These are phyloP conservation scores for Trichopoda pennipes DNA, from an alignment of 2,888 invertebrate species.

Conservation along the genomic window DNA sequence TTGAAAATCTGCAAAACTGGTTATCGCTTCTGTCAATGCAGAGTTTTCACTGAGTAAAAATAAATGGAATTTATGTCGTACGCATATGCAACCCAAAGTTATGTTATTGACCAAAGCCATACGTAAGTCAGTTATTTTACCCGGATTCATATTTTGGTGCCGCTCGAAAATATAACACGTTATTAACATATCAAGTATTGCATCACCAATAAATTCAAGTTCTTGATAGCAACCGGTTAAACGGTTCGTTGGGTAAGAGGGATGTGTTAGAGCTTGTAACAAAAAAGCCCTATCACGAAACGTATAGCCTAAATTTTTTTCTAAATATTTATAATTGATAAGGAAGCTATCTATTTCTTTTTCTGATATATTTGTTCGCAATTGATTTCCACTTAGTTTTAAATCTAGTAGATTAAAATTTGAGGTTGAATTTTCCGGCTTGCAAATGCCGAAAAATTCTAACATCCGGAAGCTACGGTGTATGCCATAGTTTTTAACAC, in stretches of 20 bases:
- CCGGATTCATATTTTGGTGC: conserved; percentile 86
- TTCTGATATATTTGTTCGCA: conserved; percentile 77
- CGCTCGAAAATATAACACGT: conserved; percentile 93
- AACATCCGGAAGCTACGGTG: conserved; percentile 82
- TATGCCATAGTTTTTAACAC: conserved; percentile 83
- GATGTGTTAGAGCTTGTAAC: conserved; percentile 95
- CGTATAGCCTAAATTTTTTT: conserved; percentile 86
- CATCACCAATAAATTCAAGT: conserved; percentile 96
- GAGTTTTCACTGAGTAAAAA: conserved; percentile 83
- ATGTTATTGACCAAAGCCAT: conserved; percentile 98
- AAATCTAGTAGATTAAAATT: conserved; percentile 76
- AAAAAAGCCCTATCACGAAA: conserved; percentile 92
- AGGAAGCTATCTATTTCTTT: conserved; percentile 82
- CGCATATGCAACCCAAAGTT: conserved; percentile 94
- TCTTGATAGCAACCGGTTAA: conserved; percentile 94
- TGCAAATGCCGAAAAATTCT: conserved; percentile 85
- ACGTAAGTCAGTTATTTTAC: conserved; percentile 94
- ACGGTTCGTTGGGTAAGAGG: conserved; percentile 91
- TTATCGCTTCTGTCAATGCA: conserved; percentile 81
- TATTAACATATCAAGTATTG: conserved; percentile 93
- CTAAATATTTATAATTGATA: conserved; percentile 82
- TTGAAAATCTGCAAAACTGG: conserved; percentile 78
- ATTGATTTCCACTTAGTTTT: conserved; percentile 73
- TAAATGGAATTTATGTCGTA: conserved; percentile 92
- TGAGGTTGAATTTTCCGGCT: conserved; percentile 78